phyloP scores from a whole-genome alignment of 2,113 vertebrate species.

The Heliornis fulica region DNA sequence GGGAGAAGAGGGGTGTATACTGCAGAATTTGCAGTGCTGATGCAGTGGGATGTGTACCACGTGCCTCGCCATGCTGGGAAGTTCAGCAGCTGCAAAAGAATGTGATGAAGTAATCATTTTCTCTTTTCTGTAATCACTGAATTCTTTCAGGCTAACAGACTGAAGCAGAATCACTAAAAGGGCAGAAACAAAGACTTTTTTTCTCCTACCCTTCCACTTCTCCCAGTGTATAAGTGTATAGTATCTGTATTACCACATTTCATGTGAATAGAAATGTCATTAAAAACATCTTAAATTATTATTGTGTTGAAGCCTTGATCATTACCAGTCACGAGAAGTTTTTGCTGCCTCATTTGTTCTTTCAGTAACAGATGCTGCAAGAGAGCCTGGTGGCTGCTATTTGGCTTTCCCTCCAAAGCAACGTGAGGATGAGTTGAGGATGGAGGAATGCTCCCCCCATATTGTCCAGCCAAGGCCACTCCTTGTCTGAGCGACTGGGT shows the following conservation, averaged over 20 bases:
- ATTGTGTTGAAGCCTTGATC: neutral
- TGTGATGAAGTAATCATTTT: slow-evolving; percentile 51
- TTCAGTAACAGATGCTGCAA: slow-evolving; percentile 95
- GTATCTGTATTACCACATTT: neutral
- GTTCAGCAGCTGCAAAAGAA: slow-evolving; percentile 33
- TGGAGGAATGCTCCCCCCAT: slow-evolving; percentile 77
- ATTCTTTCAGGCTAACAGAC: slow-evolving; percentile 7
- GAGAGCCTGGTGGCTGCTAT: slow-evolving; percentile 95
- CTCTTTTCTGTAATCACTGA: slow-evolving; percentile 6
- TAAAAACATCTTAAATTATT: neutral
- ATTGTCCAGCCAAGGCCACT: slow-evolving; percentile 82
- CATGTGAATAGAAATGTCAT: neutral
- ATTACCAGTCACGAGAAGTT: slow-evolving; percentile 90
- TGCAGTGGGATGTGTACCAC: neutral
- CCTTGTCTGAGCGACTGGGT: slow-evolving; percentile 78
- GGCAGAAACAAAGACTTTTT: neutral
- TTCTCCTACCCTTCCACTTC: neutral
- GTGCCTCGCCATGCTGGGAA: neutral
- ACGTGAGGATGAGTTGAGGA: slow-evolving; percentile 78
- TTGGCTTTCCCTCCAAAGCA: slow-evolving; percentile 87
- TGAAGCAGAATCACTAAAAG: neutral
- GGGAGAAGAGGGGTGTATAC: neutral
- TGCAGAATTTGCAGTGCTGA: neutral
- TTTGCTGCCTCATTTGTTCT: slow-evolving; percentile 96
- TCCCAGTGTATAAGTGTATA: neutral